A percentile compares a stretch with the other conserved stretches of the same genome.
Conservation (phyloP, 2,113 vertebrate species). For the Nannobrachium achirus region DNA sequence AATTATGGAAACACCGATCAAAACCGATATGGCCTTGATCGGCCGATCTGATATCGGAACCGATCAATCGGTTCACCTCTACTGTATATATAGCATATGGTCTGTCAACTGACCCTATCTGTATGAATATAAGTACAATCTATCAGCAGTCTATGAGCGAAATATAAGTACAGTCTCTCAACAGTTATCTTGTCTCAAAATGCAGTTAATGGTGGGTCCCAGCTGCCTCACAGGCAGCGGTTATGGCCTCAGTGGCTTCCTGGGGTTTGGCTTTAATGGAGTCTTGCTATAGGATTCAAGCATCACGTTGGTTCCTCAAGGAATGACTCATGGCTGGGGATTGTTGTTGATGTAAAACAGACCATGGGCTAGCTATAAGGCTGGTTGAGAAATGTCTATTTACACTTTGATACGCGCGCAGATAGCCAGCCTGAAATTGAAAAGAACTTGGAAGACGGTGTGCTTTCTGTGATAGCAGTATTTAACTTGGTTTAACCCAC, state of each 20-base stretch:
- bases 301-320: slow-evolving; percentile 8
- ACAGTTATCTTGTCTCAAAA: too few species aligned
- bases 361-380: not conserved
- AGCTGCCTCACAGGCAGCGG: not conserved
- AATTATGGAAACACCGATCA: too few species aligned
- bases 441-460: not conserved
- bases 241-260: not conserved
- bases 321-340: slow-evolving; percentile 29
- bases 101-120: too few species aligned
- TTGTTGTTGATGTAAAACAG: slow-evolving; percentile 29
- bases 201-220: slow-evolving; percentile 14
- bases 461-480: not conserved
- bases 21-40: too few species aligned
- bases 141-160: too few species aligned
- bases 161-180: too few species aligned
- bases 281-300: not conserved
- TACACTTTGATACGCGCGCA: not conserved
- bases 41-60: too few species aligned
- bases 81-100: too few species aligned
- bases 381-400: slow-evolving; percentile 26
- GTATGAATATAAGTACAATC: too few species aligned
- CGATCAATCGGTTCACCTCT: too few species aligned
- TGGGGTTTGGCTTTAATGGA: slow-evolving; percentile 9
- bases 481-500: not conserved
- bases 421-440: slow-evolving; percentile 3